A percentile compares a stretch with the other conserved stretches of the same genome.
Conservation (phyloP, 2,113 vertebrate genomes). For the Paracanthobrama guichenoti region DNA sequence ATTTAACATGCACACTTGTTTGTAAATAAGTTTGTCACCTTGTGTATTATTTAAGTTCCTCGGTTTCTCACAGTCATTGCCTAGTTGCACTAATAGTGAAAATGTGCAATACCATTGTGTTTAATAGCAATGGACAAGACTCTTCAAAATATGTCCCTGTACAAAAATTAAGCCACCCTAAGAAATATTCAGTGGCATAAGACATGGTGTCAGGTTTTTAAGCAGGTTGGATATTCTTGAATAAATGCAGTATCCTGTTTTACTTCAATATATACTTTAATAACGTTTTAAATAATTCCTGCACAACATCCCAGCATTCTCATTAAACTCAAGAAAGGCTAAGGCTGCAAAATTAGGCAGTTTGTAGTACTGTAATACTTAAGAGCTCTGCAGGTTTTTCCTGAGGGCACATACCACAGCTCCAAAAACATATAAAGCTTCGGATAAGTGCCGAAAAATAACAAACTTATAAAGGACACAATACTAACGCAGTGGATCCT, state of each 20-base stretch:
- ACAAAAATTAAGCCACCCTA: background rate
- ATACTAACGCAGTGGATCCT: background rate
- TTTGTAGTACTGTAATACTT: background rate
- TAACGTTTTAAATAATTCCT: background rate
- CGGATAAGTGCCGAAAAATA: background rate
- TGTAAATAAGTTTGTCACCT: too few species aligned
- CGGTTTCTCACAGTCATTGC: too few species aligned
- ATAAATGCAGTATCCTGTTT: background rate
- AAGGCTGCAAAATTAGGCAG: conserved; percentile 14
- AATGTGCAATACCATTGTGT: background rate
- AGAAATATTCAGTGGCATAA: background rate
- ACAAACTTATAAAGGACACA: background rate
- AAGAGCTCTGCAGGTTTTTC: conserved; percentile 24
- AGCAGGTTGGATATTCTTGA: background rate
- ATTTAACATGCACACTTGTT: too few species aligned
- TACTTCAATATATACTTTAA: background rate
- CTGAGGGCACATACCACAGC: background rate
- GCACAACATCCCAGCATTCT: background rate
- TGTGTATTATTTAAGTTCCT: too few species aligned
- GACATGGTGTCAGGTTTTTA: background rate
- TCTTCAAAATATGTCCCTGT: background rate
- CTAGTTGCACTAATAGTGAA: background rate
- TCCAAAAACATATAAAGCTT: background rate
- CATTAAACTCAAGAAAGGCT: conserved; percentile 28
- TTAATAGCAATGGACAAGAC: background rate